Evolutionary conservation across 2,888 invertebrate species (phyloP).

Genomic region (Hermaeophaga mercurialis): DNA sequence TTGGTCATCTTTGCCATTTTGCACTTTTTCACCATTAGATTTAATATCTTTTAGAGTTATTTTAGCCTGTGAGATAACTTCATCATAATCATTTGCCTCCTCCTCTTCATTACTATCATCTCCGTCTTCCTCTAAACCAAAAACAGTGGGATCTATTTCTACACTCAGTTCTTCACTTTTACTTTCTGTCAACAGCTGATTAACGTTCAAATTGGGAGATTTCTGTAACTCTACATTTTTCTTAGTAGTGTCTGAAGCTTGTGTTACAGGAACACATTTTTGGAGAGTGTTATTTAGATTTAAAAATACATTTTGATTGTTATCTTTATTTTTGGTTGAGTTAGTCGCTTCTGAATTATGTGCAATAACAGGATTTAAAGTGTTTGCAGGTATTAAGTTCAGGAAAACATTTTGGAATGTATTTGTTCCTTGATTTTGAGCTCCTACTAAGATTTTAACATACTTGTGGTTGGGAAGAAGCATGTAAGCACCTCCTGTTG

Average conservation of each 20-base stretch:
- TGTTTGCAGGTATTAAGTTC: constrained; percentile 50
- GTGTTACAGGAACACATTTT: constrained; percentile 46
- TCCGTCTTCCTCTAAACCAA: constrained; percentile 43
- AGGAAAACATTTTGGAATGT: constrained; percentile 52
- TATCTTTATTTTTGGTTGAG: constrained; percentile 44
- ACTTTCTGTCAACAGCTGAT: constrained; percentile 45
- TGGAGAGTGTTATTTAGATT: constrained; percentile 51
- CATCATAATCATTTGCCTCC: constrained; percentile 50
- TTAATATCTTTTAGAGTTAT: constrained; percentile 40
- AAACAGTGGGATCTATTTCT: constrained; percentile 54
- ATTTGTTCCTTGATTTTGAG: constrained; percentile 43
- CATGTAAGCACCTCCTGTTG: constrained; percentile 45
- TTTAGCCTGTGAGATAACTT: constrained; percentile 48
- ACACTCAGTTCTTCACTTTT: constrained; percentile 55
- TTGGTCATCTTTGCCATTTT: constrained; percentile 40
- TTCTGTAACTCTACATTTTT: constrained; percentile 22
- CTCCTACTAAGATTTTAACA: constrained; percentile 48
- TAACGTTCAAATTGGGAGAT: constrained; percentile 42
- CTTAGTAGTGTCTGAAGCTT: constrained; percentile 17
- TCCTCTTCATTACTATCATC: constrained; percentile 38
- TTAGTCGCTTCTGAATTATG: constrained; percentile 26
- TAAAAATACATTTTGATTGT: constrained; percentile 52
- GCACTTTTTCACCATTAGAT: constrained; percentile 37
- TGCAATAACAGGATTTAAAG: constrained; percentile 35
- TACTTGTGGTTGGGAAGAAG: constrained; percentile 50